These are phyloP conservation scores for Drepana falcataria DNA, from an alignment of 2,888 invertebrate genomes.

Conservation along the genomic window DNA sequence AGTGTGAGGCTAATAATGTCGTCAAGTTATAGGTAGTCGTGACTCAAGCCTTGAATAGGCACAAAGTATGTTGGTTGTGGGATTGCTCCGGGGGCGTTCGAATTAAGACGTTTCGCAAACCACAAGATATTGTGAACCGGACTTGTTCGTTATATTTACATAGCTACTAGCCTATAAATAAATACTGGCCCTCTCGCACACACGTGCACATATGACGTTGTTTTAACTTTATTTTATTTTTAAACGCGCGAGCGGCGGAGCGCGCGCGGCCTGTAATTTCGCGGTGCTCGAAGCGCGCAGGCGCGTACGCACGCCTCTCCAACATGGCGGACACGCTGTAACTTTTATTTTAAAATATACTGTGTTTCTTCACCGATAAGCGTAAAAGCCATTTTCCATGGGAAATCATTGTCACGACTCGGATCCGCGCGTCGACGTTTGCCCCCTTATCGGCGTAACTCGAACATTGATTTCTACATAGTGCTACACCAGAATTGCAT, in stretches of 20 bases:
- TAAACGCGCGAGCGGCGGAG: slow-evolving; percentile 67
- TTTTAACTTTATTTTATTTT: slow-evolving; percentile 79
- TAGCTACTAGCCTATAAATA: slow-evolving; percentile 78
- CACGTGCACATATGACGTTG: slow-evolving; percentile 75
- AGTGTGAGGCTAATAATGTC: neutral
- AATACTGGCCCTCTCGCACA: slow-evolving; percentile 72
- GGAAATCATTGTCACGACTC: slow-evolving; percentile 37
- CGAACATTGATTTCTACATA: slow-evolving; percentile 48
- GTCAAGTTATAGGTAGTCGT: neutral
- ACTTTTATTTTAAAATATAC: slow-evolving; percentile 40
- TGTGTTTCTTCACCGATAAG: slow-evolving; percentile 41
- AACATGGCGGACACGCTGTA: slow-evolving; percentile 65
- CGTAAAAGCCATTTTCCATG: slow-evolving; percentile 38
- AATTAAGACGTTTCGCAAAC: slow-evolving; percentile 75
- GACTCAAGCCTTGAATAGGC: slow-evolving; percentile 7
- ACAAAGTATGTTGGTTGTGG: slow-evolving; percentile 34
- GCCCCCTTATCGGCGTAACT: slow-evolving; percentile 40
- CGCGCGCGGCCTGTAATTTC: slow-evolving; percentile 73
- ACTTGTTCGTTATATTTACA: slow-evolving; percentile 70
- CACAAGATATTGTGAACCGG: slow-evolving; percentile 62
- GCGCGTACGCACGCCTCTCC: slow-evolving; percentile 70
- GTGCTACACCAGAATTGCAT: slow-evolving; percentile 47
- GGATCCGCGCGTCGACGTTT: slow-evolving; percentile 24
- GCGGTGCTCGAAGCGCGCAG: slow-evolving; percentile 74
- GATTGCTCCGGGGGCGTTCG: slow-evolving; percentile 36